Percentiles rank a stretch among this genome's conserved stretches.
Conservation (phyloP, 1,140 invertebrate genomes). For the Teleogryllus occipitalis region DNA sequence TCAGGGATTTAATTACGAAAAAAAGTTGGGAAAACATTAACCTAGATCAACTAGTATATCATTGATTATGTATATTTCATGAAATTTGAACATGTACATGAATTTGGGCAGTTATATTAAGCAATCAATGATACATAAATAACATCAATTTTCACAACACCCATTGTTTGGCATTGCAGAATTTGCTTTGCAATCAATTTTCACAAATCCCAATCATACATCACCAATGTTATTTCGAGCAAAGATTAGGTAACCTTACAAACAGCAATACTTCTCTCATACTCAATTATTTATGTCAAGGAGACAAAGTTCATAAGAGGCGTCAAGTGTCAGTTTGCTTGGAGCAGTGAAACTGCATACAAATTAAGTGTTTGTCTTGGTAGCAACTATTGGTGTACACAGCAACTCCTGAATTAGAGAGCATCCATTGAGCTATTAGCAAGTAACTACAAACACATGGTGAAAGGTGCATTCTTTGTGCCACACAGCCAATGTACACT, state of each 20-base stretch:
- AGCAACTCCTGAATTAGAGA: slow-evolving; percentile 4
- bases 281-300: background rate
- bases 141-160: background rate
- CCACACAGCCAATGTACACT: background rate
- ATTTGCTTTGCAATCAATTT: background rate
- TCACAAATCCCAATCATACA: slow-evolving; percentile 1
- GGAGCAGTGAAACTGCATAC: background rate
- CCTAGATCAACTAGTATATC: background rate
- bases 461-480: slow-evolving; percentile 1
- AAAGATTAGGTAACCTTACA: slow-evolving; percentile 1
- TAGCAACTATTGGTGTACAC: slow-evolving; percentile 4
- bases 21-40: background rate
- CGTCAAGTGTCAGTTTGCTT: background rate
- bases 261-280: background rate
- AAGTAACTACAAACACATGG: background rate
- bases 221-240: background rate
- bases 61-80: slow-evolving; percentile 6
- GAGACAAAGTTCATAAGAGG: background rate
- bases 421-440: background rate
- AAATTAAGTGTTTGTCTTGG: background rate
- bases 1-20: background rate
- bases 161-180: background rate
- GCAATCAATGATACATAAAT: slow-evolving; percentile 5
- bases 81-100: background rate
- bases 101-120: slow-evolving; percentile 1